Evolutionary conservation across 2,888 invertebrate species (phyloP), one percentile per base, ranked within the genome.

Genomic region (Spicauda simplicius): DNA sequence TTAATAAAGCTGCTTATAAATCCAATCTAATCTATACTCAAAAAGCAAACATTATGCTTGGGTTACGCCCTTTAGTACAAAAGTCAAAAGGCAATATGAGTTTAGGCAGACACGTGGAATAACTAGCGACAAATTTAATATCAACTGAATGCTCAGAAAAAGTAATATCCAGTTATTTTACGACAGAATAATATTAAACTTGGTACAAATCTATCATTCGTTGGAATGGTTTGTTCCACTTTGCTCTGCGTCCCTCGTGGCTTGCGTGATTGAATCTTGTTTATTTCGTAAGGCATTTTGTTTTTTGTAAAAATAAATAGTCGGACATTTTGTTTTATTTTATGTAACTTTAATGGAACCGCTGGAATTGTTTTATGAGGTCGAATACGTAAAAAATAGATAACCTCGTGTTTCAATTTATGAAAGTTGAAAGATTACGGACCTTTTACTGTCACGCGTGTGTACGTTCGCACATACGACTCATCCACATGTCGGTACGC

Each of bases 131-230:
- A 66, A 66, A 66, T 60, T 60, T 66, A 66, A 66, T 66, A 66
- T 66, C 54, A 60, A 20, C 30, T 53, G 53, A 59, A n/a, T 60
- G 71, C 70, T 71, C 73, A 69, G 61, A 72, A 74, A 68, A 71
- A 73, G 68, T 67, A 67, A 67, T 67, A 67, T 67, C 61, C 61
- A 67, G 67, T 67, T 67, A 67, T 67, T 61, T 61, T 59, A 33
- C 56, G 64, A 71, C 69, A 74, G 74, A 73, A 76, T 77, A 76
- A 77, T 78, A 80, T 77, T 74, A 76, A 76, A 76, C 72, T 75
- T 74, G 77, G 72, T 72, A 69, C 73, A 67, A 68, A 70, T 76
- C 76, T 75, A 76, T 79, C 76, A 77, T 75, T 74, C 72, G 76
- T 79, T 70, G 55, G 74, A 74, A 75, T 60, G 76, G n/a, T 71